A percentile compares a stretch with the other conserved stretches of the same genome.
phyloP scores from a whole-genome alignment of 2,797 vertebrate genomes.

The Anguilla marmorata region DNA sequence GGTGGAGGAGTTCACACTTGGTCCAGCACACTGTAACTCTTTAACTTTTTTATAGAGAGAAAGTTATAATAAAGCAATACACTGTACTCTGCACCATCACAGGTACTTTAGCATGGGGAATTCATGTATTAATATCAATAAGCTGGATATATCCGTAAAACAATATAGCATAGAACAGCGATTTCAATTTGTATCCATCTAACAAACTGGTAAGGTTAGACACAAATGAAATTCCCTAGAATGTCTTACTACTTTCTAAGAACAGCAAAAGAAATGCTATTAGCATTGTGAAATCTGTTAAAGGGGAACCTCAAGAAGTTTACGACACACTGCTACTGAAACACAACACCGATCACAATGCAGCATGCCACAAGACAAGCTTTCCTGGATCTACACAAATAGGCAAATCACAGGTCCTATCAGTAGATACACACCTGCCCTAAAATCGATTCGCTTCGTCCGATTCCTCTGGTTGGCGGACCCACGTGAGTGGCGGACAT shows the following conservation, averaged over 20 bases:
- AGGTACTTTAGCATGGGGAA: neutral
- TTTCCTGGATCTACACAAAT: neutral
- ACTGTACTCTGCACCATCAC: neutral
- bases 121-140: neutral
- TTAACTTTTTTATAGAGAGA: neutral
- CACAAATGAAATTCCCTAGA: neutral
- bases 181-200: neutral
- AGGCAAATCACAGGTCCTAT: neutral
- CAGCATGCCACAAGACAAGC: neutral
- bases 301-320: neutral
- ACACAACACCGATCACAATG: neutral
- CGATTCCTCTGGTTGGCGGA: neutral
- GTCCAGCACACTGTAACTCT: neutral
- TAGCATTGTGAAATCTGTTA: neutral
- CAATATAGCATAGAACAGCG: neutral
- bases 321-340: neutral
- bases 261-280: neutral
- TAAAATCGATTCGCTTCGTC: neutral
- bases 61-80: neutral
- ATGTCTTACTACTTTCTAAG: neutral
- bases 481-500: neutral
- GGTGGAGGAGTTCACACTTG: neutral
- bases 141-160: neutral
- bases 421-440: neutral
- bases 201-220: neutral